Percentiles rank a stretch among this genome's conserved stretches.
These are phyloP conservation scores for Bubo blakistoni DNA, from an alignment of 2,113 vertebrate genomes.

Conservation along the genomic window DNA sequence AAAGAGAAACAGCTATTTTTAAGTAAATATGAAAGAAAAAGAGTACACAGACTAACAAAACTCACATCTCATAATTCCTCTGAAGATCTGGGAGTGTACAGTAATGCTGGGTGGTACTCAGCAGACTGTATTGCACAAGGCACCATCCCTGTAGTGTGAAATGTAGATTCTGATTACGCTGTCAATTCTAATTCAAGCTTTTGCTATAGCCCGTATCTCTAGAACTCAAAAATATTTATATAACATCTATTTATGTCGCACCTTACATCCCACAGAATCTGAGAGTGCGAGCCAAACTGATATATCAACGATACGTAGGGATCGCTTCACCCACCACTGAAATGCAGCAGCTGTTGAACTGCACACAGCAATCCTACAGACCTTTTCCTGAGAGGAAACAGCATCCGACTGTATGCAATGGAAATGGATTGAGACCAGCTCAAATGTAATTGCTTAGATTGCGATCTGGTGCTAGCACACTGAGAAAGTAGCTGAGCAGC, in stretches of 20 bases:
- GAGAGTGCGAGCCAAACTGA: neutral
- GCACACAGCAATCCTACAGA: neutral
- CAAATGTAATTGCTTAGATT: neutral
- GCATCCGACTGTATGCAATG: neutral
- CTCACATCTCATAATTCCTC: neutral
- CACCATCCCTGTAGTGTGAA: neutral
- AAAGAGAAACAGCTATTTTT: neutral
- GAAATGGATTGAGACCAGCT: neutral
- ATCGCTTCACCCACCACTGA: neutral
- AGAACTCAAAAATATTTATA: slow-evolving; percentile 24
- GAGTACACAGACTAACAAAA: neutral
- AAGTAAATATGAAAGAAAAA: neutral
- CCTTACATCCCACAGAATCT: neutral
- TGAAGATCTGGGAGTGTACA: neutral
- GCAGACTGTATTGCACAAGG: neutral
- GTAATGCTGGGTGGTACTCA: neutral
- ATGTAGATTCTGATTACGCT: neutral
- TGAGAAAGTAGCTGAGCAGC: neutral
- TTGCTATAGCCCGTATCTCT: neutral
- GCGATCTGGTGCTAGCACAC: neutral
- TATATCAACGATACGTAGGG: neutral
- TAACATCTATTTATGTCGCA: neutral
- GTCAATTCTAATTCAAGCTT: neutral
- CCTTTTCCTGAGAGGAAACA: neutral
- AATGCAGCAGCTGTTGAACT: neutral